Evolutionary conservation across 2,888 invertebrate genomes (phyloP).

Genomic region (Dinocampus coccinellae): DNA sequence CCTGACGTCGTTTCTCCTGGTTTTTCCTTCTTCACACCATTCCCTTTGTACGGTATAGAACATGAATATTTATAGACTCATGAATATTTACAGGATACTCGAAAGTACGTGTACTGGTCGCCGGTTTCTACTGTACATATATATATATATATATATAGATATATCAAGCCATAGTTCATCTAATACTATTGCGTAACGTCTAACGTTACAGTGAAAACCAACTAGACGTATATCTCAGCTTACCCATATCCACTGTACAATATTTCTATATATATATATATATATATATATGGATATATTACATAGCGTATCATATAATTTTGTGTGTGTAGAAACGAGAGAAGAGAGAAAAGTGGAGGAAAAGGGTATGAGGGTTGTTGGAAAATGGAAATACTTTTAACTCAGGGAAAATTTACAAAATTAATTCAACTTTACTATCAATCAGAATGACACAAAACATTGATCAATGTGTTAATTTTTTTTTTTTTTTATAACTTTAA

Average conservation of each 20-base stretch:
- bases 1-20: conserved; percentile 52
- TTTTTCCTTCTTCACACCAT: conserved; percentile 56
- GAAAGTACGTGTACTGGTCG: conserved; percentile 47
- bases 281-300: not conserved
- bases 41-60: conserved; percentile 51
- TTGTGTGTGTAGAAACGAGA: no score
- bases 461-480: conserved; percentile 46
- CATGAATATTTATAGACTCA: conserved; percentile 59
- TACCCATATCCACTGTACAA: conserved; percentile 10
- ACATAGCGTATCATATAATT: not conserved
- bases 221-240: conserved; percentile 7
- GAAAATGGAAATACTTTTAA: conserved; percentile 48
- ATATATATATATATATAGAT: not conserved
- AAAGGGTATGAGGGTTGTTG: no score
- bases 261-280: conserved; percentile 4
- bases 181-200: conserved; percentile 30
- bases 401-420: conserved; percentile 49
- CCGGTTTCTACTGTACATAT: conserved; percentile 33
- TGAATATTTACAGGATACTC: conserved; percentile 58
- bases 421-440: conserved; percentile 42
- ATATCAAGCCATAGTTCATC: no score
- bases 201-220: conserved; percentile 4
- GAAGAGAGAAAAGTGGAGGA: no score
- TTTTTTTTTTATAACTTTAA: not conserved
- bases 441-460: conserved; percentile 33